These are phyloP conservation scores for Pherbina coryleti DNA, from an alignment of 2,888 invertebrate genomes.

Conservation along the genomic window DNA sequence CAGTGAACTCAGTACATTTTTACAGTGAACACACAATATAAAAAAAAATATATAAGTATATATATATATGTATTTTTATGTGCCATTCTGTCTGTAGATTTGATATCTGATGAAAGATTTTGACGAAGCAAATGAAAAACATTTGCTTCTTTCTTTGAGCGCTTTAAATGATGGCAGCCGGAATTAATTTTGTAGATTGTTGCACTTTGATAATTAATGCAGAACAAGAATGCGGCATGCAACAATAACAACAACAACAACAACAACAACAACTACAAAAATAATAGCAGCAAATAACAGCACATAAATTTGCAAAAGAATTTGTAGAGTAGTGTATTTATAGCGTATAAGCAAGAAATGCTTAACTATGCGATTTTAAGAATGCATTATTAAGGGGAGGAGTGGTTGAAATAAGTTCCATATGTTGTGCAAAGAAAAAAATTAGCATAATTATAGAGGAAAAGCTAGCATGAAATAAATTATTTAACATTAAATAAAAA, in stretches of 20 bases:
- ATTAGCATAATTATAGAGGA: too few relatives aligned
- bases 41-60: background rate
- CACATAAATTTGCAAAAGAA: background rate
- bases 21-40: too few relatives aligned
- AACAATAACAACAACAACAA: slow-evolving; percentile 24
- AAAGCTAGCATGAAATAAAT: too few relatives aligned
- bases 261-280: slow-evolving; percentile 16
- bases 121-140: slow-evolving; percentile 47
- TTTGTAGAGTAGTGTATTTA: too few relatives aligned
- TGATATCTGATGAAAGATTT: slow-evolving; percentile 44
- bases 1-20: too few relatives aligned
- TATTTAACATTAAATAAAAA: too few relatives aligned
- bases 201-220: slow-evolving; percentile 63
- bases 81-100: slow-evolving; percentile 51
- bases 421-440: too few relatives aligned
- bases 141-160: slow-evolving; percentile 36
- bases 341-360: too few relatives aligned
- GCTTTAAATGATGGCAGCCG: slow-evolving; percentile 1
- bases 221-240: slow-evolving; percentile 58
- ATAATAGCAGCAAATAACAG: background rate
- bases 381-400: too few relatives aligned
- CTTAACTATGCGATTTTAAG: too few relatives aligned
- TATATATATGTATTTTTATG: slow-evolving; percentile 43
- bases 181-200: slow-evolving; percentile 49
- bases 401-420: too few relatives aligned